Conservation (phyloP, 1,140 invertebrate genomes). For the Metopolophium dirhodum region DNA sequence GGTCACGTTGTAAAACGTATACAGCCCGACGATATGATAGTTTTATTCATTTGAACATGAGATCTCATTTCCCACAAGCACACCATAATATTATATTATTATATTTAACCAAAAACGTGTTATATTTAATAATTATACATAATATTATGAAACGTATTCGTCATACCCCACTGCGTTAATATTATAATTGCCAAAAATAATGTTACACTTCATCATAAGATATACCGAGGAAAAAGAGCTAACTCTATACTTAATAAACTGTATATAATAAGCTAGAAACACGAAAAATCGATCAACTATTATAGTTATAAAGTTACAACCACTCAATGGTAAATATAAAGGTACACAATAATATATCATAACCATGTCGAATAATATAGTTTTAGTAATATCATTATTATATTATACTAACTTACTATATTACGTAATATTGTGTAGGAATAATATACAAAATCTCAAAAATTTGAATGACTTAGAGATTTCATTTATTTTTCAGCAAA, state of each 20-base stretch:
- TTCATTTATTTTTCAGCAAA: neutral
- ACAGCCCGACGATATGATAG: neutral
- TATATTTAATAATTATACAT: neutral
- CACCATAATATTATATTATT: neutral
- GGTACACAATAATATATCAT: neutral
- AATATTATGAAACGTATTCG: neutral
- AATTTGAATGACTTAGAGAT: neutral
- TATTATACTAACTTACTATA: neutral
- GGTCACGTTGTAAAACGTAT: neutral
- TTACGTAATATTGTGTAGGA: neutral
- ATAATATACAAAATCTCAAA: neutral
- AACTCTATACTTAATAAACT: neutral
- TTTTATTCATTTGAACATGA: neutral
- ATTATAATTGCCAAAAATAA: neutral
- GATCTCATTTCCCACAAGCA: neutral
- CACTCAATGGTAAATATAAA: neutral
- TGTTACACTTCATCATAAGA: neutral
- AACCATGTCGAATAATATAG: neutral
- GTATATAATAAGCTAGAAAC: neutral
- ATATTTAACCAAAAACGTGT: neutral
- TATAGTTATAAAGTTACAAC: neutral
- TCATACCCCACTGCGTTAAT: neutral
- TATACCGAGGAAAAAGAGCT: neutral
- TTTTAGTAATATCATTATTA: neutral
- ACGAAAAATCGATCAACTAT: neutral